Base-by-base conservation (phyloP, 2,797 vertebrate species). In the Tadarida brasiliensis region DNA sequence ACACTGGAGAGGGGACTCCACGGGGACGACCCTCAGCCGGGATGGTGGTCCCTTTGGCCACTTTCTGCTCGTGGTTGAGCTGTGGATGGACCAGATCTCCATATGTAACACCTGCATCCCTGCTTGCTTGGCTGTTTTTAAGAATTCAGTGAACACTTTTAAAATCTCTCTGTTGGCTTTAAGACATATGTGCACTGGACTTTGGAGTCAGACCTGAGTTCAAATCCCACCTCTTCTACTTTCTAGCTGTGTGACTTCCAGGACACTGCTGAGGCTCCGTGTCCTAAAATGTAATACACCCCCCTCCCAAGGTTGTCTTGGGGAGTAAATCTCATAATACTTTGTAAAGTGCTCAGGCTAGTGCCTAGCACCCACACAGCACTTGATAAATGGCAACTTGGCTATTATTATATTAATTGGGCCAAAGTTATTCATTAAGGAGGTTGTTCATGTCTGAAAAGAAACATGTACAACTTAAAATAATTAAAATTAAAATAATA, bases 1-100 rank as follows among this genome's bases (percentile, higher is more conserved):
- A 95, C 59, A 91, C 93, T 88, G 86, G 78, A 54, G 80, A 93
- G 85, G 76, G 94, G 95, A 97, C 96, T 96, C 96, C 57, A 70
- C 76, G 61, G 76, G 95, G 90, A 68, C 54, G 87, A 93, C 93
- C 93, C 96, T 87, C 78, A 71, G 91, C 94, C 71, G 0, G 0
- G 22, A 14, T 56, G 71, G 96, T 81, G 86, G 82, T 28, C 61
- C 83, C 87, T 54, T 82, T 19, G 3, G 2, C n/a, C 92, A 76
- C 56, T 86, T 96, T 96, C 65, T 11, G 2, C 91, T 97, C 74
- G 5, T 10, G 33, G 28, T 12, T 51, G 90, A 65, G 54, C 15
- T 51, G 7, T 30, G 39, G 88, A 33, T 61, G 12, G 24, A 22
- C 51, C 12, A 78, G 73, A 22, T 61, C 49, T 68, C 54, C 57